Evolutionary conservation across 2,888 invertebrate species (phyloP).

Genomic region (Tillus elongatus): DNA sequence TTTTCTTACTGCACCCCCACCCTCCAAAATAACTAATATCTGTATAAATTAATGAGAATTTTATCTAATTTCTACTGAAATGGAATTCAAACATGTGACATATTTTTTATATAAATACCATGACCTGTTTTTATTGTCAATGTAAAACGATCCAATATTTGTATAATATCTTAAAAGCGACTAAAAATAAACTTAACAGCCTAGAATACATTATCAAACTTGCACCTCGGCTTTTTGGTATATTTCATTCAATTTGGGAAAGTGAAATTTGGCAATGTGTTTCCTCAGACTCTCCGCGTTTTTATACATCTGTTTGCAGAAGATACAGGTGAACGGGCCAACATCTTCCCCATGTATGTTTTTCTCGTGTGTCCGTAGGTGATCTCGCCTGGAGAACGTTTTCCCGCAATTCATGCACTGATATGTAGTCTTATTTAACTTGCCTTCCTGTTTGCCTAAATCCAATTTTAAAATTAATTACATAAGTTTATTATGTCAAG

Average conservation of each 20-base stretch:
- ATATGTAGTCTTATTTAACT: constrained; percentile 30
- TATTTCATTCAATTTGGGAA: constrained; percentile 27
- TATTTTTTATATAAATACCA: too few relatives aligned
- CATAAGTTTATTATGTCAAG: too few relatives aligned
- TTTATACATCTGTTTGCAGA: constrained; percentile 42
- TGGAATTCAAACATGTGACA: too few relatives aligned
- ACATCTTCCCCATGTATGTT: constrained; percentile 44
- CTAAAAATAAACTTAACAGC: too few relatives aligned
- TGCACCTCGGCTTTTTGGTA: constrained; percentile 27
- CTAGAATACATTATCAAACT: too few relatives aligned
- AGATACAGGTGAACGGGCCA: constrained; percentile 41
- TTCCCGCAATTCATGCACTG: constrained; percentile 40
- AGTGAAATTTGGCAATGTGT: constrained; percentile 43
- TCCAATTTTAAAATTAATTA: constrained; percentile 19
- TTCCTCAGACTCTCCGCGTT: constrained; percentile 43
- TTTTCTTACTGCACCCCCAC: too few relatives aligned
- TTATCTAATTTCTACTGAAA: too few relatives aligned
- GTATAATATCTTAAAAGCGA: too few relatives aligned
- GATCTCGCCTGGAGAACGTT: constrained; percentile 40
- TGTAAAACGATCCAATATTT: too few relatives aligned
- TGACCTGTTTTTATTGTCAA: too few relatives aligned
- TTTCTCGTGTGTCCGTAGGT: constrained; percentile 42
- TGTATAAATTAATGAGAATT: too few relatives aligned
- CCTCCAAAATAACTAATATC: too few relatives aligned
- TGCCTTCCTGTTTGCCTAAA: constrained; percentile 34